These are phyloP conservation scores for Epinephelus cyanopodus DNA, from an alignment of 2,113 vertebrate genomes.

Conservation along the genomic window DNA sequence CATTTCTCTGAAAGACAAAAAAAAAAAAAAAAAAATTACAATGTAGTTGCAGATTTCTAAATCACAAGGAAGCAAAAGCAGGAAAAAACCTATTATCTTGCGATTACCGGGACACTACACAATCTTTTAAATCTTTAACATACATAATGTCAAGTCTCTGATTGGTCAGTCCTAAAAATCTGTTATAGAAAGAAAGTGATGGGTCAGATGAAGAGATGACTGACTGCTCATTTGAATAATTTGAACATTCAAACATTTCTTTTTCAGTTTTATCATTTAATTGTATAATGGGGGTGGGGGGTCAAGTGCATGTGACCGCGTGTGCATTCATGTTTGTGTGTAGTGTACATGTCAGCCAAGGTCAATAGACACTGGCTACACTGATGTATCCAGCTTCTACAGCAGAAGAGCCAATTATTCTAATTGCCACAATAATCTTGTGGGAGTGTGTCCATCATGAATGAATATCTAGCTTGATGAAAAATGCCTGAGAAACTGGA, in stretches of 20 bases:
- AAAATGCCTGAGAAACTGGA: not conserved
- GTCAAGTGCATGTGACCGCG: conserved; percentile 4
- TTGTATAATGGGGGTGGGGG: no score
- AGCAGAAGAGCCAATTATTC: conserved; percentile 57
- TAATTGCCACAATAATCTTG: conserved; percentile 46
- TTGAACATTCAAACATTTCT: not conserved
- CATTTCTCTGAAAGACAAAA: conserved; percentile 81
- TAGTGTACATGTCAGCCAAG: conserved; percentile 46
- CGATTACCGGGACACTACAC: not conserved
- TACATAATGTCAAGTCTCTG: not conserved
- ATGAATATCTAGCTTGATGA: not conserved
- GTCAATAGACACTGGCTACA: conserved; percentile 52
- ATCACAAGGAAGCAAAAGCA: not conserved
- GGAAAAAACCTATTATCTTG: not conserved
- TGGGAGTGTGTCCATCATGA: not conserved
- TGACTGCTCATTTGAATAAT: not conserved
- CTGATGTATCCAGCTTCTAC: conserved; percentile 41
- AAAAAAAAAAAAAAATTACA: conserved; percentile 61
- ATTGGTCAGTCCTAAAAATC: not conserved
- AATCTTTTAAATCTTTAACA: not conserved
- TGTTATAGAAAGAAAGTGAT: not conserved
- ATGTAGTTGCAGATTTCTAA: not conserved
- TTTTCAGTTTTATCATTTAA: not conserved
- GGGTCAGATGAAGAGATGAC: not conserved
- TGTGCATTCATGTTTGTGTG: not conserved